Percentiles rank a stretch among this genome's conserved stretches.
phyloP scores from a whole-genome alignment of 2,888 invertebrate species.

The Amaurobius ferox region DNA sequence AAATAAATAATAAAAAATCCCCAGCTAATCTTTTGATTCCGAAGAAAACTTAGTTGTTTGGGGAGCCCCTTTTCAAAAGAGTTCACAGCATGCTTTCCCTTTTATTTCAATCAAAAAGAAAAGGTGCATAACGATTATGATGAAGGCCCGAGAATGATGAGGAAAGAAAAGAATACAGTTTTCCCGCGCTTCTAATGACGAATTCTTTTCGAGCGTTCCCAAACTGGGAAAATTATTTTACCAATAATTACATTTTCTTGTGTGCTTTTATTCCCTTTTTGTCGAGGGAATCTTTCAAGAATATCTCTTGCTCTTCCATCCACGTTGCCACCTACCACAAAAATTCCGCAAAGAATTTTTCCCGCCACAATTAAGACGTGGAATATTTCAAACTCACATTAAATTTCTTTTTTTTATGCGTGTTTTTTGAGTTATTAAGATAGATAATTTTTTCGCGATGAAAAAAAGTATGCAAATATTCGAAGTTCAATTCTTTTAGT shows the following conservation, averaged over 20 bases:
- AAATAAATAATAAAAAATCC: slow-evolving; percentile 24
- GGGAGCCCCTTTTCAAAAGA: slow-evolving; percentile 19
- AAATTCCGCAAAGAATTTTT: slow-evolving; percentile 36
- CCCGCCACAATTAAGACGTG: slow-evolving; percentile 62
- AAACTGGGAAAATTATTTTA: slow-evolving; percentile 69
- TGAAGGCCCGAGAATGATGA: slow-evolving; percentile 59
- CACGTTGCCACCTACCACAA: not conserved
- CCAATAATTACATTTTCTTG: slow-evolving; percentile 71
- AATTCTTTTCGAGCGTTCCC: slow-evolving; percentile 50
- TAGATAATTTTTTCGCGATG: slow-evolving; percentile 36
- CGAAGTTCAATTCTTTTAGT: slow-evolving; percentile 49
- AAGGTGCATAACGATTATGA: slow-evolving; percentile 70
- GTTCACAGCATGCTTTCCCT: slow-evolving; percentile 32
- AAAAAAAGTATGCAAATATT: slow-evolving; percentile 25
- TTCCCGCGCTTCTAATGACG: slow-evolving; percentile 58
- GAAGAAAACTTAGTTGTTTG: slow-evolving; percentile 62
- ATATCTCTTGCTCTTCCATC: slow-evolving; percentile 17
- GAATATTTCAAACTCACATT: slow-evolving; percentile 58
- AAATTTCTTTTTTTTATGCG: slow-evolving; percentile 31
- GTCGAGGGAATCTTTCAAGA: slow-evolving; percentile 39
- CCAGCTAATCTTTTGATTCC: slow-evolving; percentile 59
- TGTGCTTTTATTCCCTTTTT: slow-evolving; percentile 50
- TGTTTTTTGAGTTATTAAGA: slow-evolving; percentile 7
- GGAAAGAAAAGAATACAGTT: slow-evolving; percentile 59
- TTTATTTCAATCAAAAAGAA: slow-evolving; percentile 69